phyloP scores from a whole-genome alignment of 2,888 invertebrate genomes.

The Cheilosia urbana region DNA sequence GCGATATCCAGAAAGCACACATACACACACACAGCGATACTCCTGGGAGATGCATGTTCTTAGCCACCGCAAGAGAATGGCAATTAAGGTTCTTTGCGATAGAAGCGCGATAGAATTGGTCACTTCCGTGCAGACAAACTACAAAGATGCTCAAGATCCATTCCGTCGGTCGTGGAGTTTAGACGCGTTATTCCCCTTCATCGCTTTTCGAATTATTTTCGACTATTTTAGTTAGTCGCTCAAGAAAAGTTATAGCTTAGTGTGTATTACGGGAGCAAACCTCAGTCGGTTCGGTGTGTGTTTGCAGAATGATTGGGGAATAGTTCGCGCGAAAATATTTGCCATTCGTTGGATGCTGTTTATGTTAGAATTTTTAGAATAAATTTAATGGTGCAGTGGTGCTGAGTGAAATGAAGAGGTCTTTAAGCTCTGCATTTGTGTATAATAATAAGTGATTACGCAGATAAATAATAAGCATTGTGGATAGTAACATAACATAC shows the following conservation, averaged over 20 bases:
- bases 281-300: slow-evolving; percentile 8
- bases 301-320: slow-evolving; percentile 43
- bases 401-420: slow-evolving; percentile 31
- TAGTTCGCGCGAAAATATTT: slow-evolving; percentile 64
- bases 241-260: not conserved
- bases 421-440: slow-evolving; percentile 33
- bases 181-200: slow-evolving; percentile 63
- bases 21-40: slow-evolving; percentile 24
- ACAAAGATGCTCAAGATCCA: slow-evolving; percentile 54
- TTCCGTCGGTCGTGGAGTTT: slow-evolving; percentile 62
- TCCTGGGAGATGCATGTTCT: slow-evolving; percentile 60
- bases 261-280: slow-evolving; percentile 21
- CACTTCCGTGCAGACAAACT: slow-evolving; percentile 61
- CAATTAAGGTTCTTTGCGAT: slow-evolving; percentile 68
- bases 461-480: slow-evolving; percentile 49
- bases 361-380: slow-evolving; percentile 10
- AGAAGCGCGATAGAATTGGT: slow-evolving; percentile 60
- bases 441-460: slow-evolving; percentile 33
- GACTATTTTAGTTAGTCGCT: not conserved
- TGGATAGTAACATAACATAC: slow-evolving; percentile 56
- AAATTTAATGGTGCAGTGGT: slow-evolving; percentile 30
- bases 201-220: slow-evolving; percentile 9
- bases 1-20: slow-evolving; percentile 20
- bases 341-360: slow-evolving; percentile 31
- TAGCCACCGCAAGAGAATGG: slow-evolving; percentile 60